phyloP scores from a whole-genome alignment of 2,113 vertebrate species.

The Sinocyclocheilus anophthalmus region DNA sequence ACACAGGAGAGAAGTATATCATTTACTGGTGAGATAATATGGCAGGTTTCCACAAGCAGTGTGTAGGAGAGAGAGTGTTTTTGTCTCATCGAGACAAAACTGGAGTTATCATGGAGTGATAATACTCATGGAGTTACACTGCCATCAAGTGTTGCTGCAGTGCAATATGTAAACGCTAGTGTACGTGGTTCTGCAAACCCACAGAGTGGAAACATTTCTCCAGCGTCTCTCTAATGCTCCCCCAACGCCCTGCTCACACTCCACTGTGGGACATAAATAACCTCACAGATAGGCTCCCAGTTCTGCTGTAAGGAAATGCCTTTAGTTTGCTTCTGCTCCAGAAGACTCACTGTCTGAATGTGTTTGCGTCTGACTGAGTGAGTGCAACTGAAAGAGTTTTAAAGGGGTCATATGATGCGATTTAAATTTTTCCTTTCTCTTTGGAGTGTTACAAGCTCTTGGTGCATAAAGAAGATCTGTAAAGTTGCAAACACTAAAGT shows the following conservation, averaged over 20 bases:
- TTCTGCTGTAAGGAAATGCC: slow-evolving; percentile 39
- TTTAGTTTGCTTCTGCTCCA: slow-evolving; percentile 30
- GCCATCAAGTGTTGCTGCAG: slow-evolving; percentile 49
- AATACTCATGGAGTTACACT: slow-evolving; percentile 27
- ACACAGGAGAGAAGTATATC: background rate
- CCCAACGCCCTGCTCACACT: background rate
- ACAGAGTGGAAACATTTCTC: slow-evolving; percentile 31
- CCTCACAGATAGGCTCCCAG: slow-evolving; percentile 34
- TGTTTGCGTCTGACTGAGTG: slow-evolving; percentile 3
- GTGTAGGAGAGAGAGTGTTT: background rate
- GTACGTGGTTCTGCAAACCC: background rate
- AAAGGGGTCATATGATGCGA: no score
- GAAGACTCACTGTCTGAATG: slow-evolving; percentile 14
- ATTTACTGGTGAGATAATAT: background rate
- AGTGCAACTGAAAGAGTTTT: background rate
- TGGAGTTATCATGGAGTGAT: no score
- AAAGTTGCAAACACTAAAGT: no score
- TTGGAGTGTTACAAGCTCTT: no score
- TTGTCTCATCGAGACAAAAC: background rate
- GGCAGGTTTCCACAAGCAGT: background rate
- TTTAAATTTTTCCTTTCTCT: no score
- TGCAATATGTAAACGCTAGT: background rate
- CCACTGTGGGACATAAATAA: slow-evolving; percentile 34
- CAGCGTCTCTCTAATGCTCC: slow-evolving; percentile 7
- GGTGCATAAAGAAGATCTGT: no score